Evolutionary conservation across 1,140 invertebrate genomes (phyloP).

Genomic region (Plodia interpunctella): DNA sequence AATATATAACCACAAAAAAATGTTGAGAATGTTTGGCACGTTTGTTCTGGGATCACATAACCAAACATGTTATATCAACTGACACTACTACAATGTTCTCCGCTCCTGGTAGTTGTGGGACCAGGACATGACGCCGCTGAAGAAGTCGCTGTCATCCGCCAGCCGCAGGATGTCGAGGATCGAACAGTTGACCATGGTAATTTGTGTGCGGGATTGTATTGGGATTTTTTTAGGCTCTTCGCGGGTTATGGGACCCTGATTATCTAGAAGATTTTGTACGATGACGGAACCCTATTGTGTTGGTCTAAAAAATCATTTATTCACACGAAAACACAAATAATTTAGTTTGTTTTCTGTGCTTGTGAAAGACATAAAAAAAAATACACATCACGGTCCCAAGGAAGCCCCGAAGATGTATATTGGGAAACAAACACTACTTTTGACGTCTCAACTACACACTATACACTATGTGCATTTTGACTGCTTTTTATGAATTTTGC

Average conservation of each 20-base stretch:
- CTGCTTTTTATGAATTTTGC: neutral
- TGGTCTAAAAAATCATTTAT: too few species aligned
- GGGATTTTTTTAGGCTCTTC: neutral
- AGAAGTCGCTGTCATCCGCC: constrained; percentile 84
- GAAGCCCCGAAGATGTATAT: neutral
- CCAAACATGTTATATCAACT: constrained; percentile 16
- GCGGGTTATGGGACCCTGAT: neutral
- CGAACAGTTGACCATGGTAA: constrained; percentile 83
- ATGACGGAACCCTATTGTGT: too few species aligned
- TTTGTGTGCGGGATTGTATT: constrained; percentile 14
- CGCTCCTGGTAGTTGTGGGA: constrained; percentile 84
- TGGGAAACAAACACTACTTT: neutral
- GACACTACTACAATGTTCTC: constrained; percentile 37
- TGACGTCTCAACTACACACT: neutral
- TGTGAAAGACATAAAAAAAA: too few species aligned
- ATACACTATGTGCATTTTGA: neutral
- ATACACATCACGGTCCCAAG: too few species aligned
- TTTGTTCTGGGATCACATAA: constrained; percentile 30
- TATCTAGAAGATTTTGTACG: too few species aligned
- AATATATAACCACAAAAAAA: too few species aligned
- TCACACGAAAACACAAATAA: too few species aligned
- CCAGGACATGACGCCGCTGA: constrained; percentile 90
- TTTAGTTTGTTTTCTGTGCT: too few species aligned
- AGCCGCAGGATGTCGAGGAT: constrained; percentile 88
- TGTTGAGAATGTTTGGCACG: neutral